Percentiles rank a stretch among this genome's conserved stretches.
Evolutionary conservation across 2,888 invertebrate genomes (phyloP).

Genomic region (Didymodactylos carnosus): DNA sequence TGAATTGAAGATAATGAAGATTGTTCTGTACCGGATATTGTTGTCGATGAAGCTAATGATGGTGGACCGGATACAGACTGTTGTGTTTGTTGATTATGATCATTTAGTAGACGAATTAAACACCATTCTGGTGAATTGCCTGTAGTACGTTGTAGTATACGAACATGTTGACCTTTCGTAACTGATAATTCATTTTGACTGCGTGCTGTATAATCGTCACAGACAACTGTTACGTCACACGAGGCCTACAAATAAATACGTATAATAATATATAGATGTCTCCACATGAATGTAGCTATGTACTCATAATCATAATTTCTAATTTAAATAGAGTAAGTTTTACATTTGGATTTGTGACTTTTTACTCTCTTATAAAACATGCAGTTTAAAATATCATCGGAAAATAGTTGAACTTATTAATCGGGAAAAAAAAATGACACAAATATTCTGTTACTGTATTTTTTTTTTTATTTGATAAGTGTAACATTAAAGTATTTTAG

Average conservation of each 20-base stretch:
- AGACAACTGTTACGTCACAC: background rate
- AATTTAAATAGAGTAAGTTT: too few species aligned
- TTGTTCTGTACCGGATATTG: background rate
- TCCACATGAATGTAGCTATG: too few species aligned
- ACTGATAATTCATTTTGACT: background rate
- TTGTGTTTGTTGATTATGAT: background rate
- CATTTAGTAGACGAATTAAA: background rate
- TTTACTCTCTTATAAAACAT: too few species aligned
- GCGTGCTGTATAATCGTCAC: background rate
- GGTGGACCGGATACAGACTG: background rate
- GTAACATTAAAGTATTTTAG: too few species aligned
- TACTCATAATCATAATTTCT: too few species aligned
- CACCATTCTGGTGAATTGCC: background rate
- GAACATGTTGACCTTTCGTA: conserved; percentile 12
- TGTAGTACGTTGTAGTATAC: conserved; percentile 1
- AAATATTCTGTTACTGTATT: too few species aligned
- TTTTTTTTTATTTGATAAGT: too few species aligned
- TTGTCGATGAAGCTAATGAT: background rate
- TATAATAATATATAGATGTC: background rate
- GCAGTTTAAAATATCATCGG: too few species aligned
- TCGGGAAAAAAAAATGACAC: too few species aligned
- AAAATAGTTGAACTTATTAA: too few species aligned
- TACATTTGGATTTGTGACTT: too few species aligned
- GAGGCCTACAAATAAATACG: background rate
- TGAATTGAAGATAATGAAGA: background rate